Evolutionary conservation across 1,140 invertebrate species (phyloP).

Genomic region (Zeugodacus cucurbitae): DNA sequence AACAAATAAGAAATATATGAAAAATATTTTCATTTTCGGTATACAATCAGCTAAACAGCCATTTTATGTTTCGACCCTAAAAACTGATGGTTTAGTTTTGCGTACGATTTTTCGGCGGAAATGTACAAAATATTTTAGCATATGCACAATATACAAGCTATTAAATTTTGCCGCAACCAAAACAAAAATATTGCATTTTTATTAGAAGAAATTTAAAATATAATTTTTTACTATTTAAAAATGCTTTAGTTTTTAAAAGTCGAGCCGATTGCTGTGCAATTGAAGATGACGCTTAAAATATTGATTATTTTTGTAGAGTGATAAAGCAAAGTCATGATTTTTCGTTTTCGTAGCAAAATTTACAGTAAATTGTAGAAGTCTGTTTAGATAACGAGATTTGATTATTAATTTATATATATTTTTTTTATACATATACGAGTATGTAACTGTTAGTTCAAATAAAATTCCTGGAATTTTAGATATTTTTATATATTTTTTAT

Average conservation of each 20-base stretch:
- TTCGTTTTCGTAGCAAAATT: not conserved
- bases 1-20: not conserved
- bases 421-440: not conserved
- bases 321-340: not conserved
- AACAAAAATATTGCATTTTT: not conserved
- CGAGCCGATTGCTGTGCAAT: not conserved
- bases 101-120: not conserved
- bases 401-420: too few species aligned
- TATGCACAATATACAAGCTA: not conserved
- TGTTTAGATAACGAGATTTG: too few species aligned
- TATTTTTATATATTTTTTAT: too few species aligned
- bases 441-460: not conserved
- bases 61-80: not conserved
- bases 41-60: not conserved
- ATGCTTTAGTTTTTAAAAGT: not conserved
- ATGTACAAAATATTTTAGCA: slow-evolving; percentile 9
- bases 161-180: not conserved
- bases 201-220: not conserved
- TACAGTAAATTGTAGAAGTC: too few species aligned
- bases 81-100: not conserved
- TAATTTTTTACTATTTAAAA: not conserved
- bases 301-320: not conserved
- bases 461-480: too few species aligned
- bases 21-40: not conserved
- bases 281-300: not conserved